Evolutionary conservation across 1,140 invertebrate genomes (phyloP).

Genomic region (Ceratitis capitata): DNA sequence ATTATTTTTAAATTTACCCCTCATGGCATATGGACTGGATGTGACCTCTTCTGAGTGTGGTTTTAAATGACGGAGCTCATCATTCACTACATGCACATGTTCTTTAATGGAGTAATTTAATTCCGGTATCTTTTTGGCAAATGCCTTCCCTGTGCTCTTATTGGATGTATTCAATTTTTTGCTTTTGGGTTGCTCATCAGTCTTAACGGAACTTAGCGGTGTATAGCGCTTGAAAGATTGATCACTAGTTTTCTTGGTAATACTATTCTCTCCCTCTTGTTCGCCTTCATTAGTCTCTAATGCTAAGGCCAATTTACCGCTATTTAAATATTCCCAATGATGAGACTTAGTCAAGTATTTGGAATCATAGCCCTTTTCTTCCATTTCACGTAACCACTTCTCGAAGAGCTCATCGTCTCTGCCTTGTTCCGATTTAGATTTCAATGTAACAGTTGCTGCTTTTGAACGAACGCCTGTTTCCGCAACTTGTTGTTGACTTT

Average conservation of each 20-base stretch:
- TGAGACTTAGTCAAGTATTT: constrained; percentile 36
- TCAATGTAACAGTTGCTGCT: no score
- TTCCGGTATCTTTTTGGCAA: not conserved
- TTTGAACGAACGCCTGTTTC: not conserved
- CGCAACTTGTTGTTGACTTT: not conserved
- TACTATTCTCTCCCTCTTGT: not conserved
- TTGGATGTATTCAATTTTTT: not conserved
- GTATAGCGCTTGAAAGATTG: not conserved
- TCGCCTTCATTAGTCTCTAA: not conserved
- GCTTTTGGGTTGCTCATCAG: not conserved
- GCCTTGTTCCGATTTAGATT: not conserved
- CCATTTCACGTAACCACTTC: constrained; percentile 43
- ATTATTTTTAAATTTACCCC: constrained; percentile 47
- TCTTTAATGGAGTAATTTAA: not conserved
- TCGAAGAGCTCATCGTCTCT: constrained; percentile 5
- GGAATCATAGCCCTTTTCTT: constrained; percentile 39
- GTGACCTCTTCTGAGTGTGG: constrained; percentile 17
- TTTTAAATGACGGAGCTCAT: constrained; percentile 2
- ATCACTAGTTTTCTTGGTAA: not conserved
- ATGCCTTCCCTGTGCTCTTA: not conserved
- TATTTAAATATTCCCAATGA: constrained; percentile 37
- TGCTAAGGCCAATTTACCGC: constrained; percentile 36
- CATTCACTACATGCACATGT: not conserved
- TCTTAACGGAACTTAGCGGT: not conserved
- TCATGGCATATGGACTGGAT: constrained; percentile 51